phyloP scores from a whole-genome alignment of 2,888 invertebrate genomes.

The Yponomeuta plumbellus region DNA sequence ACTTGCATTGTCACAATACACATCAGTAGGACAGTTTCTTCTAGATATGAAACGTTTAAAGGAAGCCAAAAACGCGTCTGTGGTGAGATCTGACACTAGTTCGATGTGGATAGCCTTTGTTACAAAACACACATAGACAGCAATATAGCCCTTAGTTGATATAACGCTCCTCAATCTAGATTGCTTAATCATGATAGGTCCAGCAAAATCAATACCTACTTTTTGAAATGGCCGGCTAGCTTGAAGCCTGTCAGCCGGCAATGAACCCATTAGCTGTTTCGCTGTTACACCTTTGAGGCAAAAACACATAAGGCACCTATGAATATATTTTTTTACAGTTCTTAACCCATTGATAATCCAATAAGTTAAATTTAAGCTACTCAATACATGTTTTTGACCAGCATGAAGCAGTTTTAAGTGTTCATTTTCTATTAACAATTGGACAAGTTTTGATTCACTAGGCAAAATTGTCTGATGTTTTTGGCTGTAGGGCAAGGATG shows the following conservation, averaged over 20 bases:
- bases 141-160: too few relatives aligned
- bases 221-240: too few relatives aligned
- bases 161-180: too few relatives aligned
- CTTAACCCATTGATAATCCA: conserved; percentile 5
- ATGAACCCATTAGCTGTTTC: conserved; percentile 14
- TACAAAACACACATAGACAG: too few relatives aligned
- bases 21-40: too few relatives aligned
- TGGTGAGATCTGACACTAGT: too few relatives aligned
- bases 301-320: conserved; percentile 16
- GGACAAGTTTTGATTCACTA: neutral
- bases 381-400: conserved; percentile 11
- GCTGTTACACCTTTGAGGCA: neutral
- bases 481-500: conserved; percentile 6
- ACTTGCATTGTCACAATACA: too few relatives aligned
- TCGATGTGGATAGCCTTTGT: too few relatives aligned
- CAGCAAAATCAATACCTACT: too few relatives aligned
- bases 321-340: neutral
- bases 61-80: too few relatives aligned
- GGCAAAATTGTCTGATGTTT: conserved; percentile 18
- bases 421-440: conserved; percentile 11
- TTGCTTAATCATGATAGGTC: too few relatives aligned
- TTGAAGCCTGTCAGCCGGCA: conserved; percentile 6
- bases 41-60: too few relatives aligned
- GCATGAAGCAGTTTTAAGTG: conserved; percentile 12
- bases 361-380: conserved; percentile 7